These are phyloP conservation scores for Drosophila greeni DNA, from an alignment of 2,888 invertebrate genomes.

Conservation along the genomic window DNA sequence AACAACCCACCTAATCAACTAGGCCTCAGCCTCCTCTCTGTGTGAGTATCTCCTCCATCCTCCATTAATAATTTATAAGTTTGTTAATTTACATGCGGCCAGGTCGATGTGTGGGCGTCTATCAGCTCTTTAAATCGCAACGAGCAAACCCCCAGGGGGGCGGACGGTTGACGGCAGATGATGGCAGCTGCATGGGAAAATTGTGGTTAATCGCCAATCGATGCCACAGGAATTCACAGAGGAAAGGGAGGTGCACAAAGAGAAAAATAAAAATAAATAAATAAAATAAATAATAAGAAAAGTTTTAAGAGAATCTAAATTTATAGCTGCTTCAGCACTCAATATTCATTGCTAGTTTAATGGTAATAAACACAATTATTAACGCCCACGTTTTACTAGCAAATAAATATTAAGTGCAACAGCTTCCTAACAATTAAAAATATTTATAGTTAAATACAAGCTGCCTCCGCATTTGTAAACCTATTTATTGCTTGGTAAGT, in stretches of 20 bases:
- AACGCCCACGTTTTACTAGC: neutral
- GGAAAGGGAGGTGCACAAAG: neutral
- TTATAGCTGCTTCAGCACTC: neutral
- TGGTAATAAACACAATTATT: neutral
- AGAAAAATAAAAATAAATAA: too few relatives aligned
- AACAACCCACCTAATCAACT: constrained; percentile 26
- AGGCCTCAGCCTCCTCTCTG: neutral
- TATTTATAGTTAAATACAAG: neutral
- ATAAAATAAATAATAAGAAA: too few relatives aligned
- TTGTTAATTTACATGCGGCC: constrained; percentile 63
- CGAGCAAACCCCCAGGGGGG: constrained; percentile 3
- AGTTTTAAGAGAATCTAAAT: too few relatives aligned
- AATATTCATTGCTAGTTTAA: neutral
- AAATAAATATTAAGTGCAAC: neutral
- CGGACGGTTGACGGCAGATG: constrained; percentile 3
- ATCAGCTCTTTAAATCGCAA: constrained; percentile 35
- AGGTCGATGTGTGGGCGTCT: constrained; percentile 22
- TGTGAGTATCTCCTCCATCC: neutral
- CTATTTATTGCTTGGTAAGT: neutral
- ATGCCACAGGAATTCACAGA: constrained; percentile 10
- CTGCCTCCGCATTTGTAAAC: neutral
- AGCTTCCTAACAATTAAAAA: neutral
- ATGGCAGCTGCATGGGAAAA: constrained; percentile 20
- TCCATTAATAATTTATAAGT: constrained; percentile 66
- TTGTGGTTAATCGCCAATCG: constrained; percentile 39